Conservation (phyloP, 2,797 vertebrate species). For the Discoglossus pictus region DNA sequence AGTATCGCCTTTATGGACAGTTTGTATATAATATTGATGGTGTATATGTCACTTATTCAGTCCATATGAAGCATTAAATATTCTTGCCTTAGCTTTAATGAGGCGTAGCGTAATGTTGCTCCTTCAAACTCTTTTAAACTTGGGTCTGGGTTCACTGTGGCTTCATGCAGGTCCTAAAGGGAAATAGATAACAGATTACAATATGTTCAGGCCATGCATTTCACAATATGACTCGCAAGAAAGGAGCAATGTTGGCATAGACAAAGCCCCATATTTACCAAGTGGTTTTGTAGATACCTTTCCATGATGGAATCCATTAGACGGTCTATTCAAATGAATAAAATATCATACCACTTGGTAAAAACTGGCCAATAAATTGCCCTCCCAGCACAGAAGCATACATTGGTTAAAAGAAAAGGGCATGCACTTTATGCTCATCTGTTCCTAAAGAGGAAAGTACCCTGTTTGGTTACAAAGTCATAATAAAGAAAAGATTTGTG, state of each 20-base stretch:
- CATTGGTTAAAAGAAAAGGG: conserved; percentile 56
- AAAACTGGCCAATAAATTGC: conserved; percentile 22
- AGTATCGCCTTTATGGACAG: too few relatives aligned
- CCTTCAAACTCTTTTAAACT: conserved; percentile 96
- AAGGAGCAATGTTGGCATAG: conserved; percentile 17
- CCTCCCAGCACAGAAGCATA: conserved; percentile 63
- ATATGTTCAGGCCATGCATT: neutral
- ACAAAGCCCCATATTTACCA: conserved; percentile 9
- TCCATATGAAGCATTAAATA: neutral
- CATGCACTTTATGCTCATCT: conserved; percentile 66
- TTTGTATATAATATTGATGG: too few relatives aligned
- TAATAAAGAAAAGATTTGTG: conserved; percentile 46
- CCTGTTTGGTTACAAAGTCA: neutral
- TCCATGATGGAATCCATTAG: conserved; percentile 1
- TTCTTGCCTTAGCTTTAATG: conserved; percentile 88
- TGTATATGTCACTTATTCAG: too few relatives aligned
- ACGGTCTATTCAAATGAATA: conserved; percentile 2
- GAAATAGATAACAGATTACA: conserved; percentile 53
- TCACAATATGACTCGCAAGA: conserved; percentile 17
- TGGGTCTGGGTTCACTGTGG: conserved; percentile 91
- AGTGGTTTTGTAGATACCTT: conserved; percentile 1
- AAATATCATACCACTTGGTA: conserved; percentile 9
- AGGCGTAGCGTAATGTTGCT: conserved; percentile 90
- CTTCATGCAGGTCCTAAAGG: conserved; percentile 86
- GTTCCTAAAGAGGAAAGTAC: neutral